A percentile compares a stretch with the other conserved stretches of the same genome.
Conservation (phyloP, 1,140 invertebrate genomes). For the Ruditapes philippinarum region DNA sequence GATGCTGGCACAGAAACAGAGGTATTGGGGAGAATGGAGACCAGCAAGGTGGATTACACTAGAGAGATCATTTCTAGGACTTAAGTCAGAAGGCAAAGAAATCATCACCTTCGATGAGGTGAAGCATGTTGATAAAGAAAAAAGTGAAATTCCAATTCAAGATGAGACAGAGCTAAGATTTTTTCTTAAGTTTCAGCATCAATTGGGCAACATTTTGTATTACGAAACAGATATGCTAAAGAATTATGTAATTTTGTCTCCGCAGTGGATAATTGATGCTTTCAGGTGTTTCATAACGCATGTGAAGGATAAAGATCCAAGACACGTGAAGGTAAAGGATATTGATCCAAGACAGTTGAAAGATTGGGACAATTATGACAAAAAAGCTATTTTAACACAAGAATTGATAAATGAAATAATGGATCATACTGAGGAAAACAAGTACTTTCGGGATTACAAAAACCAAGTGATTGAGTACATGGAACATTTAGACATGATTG, state of each 20-base stretch:
- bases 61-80: neutral
- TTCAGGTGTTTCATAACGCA: constrained; percentile 52
- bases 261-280: constrained; percentile 48
- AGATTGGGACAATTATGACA: constrained; percentile 18
- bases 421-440: constrained; percentile 28
- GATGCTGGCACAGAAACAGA: neutral
- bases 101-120: constrained; percentile 24
- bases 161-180: neutral
- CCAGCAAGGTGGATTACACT: constrained; percentile 45
- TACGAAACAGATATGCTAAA: constrained; percentile 9
- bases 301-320: constrained; percentile 11
- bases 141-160: neutral
- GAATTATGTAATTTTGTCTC: constrained; percentile 17
- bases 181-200: constrained; percentile 30
- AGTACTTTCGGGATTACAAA: constrained; percentile 11
- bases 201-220: constrained; percentile 35
- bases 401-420: constrained; percentile 46
- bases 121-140: neutral
- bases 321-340: neutral
- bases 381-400: constrained; percentile 20
- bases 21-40: constrained; percentile 25
- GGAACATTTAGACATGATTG: constrained; percentile 47
- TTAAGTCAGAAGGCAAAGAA: constrained; percentile 25
- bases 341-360: neutral
- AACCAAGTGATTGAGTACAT: constrained; percentile 40